Conservation (phyloP, 37 sponge, comb jelly and placozoan species). For the Axinella damicornis region DNA sequence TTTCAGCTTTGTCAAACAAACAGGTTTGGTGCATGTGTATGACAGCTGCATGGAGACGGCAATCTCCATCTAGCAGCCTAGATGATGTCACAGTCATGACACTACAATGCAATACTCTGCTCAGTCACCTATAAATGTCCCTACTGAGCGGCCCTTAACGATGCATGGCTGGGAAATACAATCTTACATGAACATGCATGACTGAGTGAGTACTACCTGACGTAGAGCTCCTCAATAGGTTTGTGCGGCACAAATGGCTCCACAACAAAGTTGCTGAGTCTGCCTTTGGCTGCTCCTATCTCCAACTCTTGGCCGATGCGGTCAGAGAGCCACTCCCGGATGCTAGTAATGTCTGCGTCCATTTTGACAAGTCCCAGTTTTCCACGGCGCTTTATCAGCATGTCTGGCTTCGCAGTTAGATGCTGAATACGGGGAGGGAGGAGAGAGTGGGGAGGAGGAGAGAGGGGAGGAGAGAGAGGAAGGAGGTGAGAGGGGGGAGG, state of each 20-base stretch:
- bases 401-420: slow-evolving; percentile 94
- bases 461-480: too few relatives aligned
- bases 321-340: slow-evolving; percentile 76
- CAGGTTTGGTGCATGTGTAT: too few relatives aligned
- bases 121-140: too few relatives aligned
- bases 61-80: too few relatives aligned
- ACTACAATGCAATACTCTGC: too few relatives aligned
- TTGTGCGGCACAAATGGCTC: slow-evolving; percentile 90
- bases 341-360: slow-evolving; percentile 66
- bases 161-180: background rate
- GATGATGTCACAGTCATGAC: too few relatives aligned
- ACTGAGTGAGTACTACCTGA: slow-evolving; percentile 29
- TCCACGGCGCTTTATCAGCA: slow-evolving; percentile 95
- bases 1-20: too few relatives aligned
- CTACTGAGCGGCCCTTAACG: background rate
- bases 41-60: too few relatives aligned
- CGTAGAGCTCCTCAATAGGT: slow-evolving; percentile 56
- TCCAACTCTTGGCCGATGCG: slow-evolving; percentile 73
- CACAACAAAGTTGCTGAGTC: slow-evolving; percentile 85
- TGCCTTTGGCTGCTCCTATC: slow-evolving; percentile 80
- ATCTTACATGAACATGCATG: background rate
- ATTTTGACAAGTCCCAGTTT: slow-evolving; percentile 94
- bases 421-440: slow-evolving; percentile 23
- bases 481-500: too few relatives aligned
- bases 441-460: background rate